Conservation (phyloP, 1,140 invertebrate species). For the Zaprionus nigranus region DNA sequence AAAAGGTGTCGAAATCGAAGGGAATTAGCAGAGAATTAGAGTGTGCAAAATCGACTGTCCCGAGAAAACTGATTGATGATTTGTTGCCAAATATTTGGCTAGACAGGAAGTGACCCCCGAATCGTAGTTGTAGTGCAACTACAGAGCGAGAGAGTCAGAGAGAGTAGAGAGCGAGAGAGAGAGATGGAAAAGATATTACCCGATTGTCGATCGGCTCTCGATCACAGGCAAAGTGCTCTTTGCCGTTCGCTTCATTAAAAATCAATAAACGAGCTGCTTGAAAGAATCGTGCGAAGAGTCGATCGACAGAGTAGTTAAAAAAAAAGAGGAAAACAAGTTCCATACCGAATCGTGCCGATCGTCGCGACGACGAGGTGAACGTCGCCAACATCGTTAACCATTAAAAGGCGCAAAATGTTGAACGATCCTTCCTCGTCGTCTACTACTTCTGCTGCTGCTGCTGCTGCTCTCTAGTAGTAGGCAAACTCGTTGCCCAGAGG, state of each 20-base stretch:
- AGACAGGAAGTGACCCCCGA: slow-evolving; percentile 46
- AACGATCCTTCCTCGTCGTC: slow-evolving; percentile 34
- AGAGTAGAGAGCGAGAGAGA: neutral
- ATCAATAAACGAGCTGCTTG: slow-evolving; percentile 75
- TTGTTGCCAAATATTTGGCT: slow-evolving; percentile 75
- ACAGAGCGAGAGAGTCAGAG: neutral
- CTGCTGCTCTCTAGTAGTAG: neutral
- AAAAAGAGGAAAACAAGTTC: slow-evolving; percentile 56
- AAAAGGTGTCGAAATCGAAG: slow-evolving; percentile 49
- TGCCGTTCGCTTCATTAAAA: slow-evolving; percentile 80
- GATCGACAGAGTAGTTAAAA: slow-evolving; percentile 3
- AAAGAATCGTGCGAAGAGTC: slow-evolving; percentile 1
- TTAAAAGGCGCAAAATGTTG: slow-evolving; percentile 72
- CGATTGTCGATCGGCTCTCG: neutral
- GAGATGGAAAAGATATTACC: neutral
- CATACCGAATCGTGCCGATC: neutral
- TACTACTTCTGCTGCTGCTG: neutral
- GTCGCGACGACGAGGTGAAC: neutral
- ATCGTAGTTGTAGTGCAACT: slow-evolving; percentile 1
- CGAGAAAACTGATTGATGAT: slow-evolving; percentile 62
- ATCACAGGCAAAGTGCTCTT: slow-evolving; percentile 42
- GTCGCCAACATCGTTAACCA: slow-evolving; percentile 30
- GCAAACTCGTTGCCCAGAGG: neutral
- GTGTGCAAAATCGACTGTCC: neutral
- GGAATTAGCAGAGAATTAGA: slow-evolving; percentile 41